Evolutionary conservation across 2,888 invertebrate genomes (phyloP).

Genomic region (Leptothorax acervorum): DNA sequence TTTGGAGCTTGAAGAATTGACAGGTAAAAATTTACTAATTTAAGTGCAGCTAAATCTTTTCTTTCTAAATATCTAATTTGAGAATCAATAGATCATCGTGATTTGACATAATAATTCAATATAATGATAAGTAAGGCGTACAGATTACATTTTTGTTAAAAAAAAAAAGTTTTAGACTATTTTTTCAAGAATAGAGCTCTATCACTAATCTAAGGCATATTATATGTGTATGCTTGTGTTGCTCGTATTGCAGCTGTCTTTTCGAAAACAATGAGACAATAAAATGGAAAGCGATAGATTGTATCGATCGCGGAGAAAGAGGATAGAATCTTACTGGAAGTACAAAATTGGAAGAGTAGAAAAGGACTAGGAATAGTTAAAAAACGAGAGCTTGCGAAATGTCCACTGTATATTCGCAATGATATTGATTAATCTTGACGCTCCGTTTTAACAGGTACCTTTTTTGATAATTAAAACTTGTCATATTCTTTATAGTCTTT

Average conservation of each 20-base stretch:
- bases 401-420: neutral
- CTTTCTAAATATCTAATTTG: neutral
- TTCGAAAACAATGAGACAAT: conserved; percentile 2
- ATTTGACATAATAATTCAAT: conserved; percentile 12
- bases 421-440: conserved; percentile 36
- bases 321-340: conserved; percentile 59
- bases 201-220: conserved; percentile 1
- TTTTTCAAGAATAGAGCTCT: neutral
- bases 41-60: neutral
- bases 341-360: conserved; percentile 78
- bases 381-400: conserved; percentile 28
- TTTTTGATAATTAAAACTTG: conserved; percentile 19
- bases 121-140: neutral
- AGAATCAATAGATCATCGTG: conserved; percentile 1
- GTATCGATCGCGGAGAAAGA: conserved; percentile 9
- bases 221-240: conserved; percentile 7
- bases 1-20: neutral
- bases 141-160: neutral
- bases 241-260: conserved; percentile 8
- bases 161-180: neutral
- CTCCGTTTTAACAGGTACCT: conserved; percentile 41
- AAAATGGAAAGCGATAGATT: conserved; percentile 31
- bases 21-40: conserved; percentile 7
- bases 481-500: neutral
- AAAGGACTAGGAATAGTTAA: conserved; percentile 64